Evolutionary conservation across 2,113 vertebrate genomes (phyloP).

Genomic region (Coptodon rendalli): DNA sequence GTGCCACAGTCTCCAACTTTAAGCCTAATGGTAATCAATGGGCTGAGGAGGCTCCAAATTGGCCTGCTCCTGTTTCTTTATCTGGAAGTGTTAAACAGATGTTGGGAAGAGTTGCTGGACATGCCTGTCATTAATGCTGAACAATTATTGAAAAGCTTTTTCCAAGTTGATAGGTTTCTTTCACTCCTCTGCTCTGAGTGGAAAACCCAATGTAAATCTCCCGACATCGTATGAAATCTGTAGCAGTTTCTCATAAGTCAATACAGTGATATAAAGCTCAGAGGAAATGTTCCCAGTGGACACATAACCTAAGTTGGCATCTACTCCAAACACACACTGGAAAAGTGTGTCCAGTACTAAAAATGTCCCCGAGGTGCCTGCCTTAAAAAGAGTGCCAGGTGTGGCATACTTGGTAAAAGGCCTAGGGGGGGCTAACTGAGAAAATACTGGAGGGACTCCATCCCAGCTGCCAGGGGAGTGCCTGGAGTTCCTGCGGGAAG

Average conservation of each 20-base stretch:
- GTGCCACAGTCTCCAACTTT: background rate
- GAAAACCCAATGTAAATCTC: background rate
- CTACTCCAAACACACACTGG: slow-evolving; percentile 4
- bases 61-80: background rate
- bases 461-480: background rate
- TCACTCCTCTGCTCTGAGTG: background rate
- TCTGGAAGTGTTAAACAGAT: slow-evolving; percentile 38
- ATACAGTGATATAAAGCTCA: background rate
- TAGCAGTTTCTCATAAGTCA: background rate
- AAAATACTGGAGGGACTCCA: slow-evolving; percentile 14
- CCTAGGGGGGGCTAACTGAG: background rate
- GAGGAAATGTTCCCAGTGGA: background rate
- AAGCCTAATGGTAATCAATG: slow-evolving; percentile 23
- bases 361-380: slow-evolving; percentile 4
- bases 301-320: slow-evolving; percentile 8
- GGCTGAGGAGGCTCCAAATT: background rate
- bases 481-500: background rate
- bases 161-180: background rate
- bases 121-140: background rate
- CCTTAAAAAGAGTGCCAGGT: background rate
- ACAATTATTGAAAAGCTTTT: slow-evolving; percentile 6
- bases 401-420: slow-evolving; percentile 15
- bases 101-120: background rate
- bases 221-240: background rate
- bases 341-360: background rate